A percentile compares a stretch with the other conserved stretches of the same genome.
Conservation (phyloP, 2,888 invertebrate genomes). For the Melangyna quadrimaculata region DNA sequence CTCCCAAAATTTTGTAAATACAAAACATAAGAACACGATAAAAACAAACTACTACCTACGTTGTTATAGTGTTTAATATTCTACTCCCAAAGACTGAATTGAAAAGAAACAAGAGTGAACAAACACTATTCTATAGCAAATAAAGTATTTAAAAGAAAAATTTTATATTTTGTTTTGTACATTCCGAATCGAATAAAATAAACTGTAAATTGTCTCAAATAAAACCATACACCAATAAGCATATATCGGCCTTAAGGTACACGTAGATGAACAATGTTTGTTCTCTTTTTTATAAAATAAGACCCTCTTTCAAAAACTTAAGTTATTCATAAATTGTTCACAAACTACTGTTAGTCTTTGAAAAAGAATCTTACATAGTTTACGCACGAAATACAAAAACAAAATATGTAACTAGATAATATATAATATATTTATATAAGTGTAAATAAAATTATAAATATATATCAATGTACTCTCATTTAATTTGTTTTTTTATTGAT, state of each 20-base stretch:
- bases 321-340: neutral
- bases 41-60: neutral
- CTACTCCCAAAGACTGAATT: conserved; percentile 67
- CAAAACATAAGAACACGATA: neutral
- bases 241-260: neutral
- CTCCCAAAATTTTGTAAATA: conserved; percentile 47
- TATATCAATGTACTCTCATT: neutral
- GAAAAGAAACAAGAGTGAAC: conserved; percentile 37
- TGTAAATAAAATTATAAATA: neutral
- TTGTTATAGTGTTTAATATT: conserved; percentile 43
- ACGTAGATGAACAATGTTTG: neutral
- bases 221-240: neutral
- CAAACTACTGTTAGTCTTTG: neutral
- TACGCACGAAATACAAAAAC: neutral
- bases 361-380: neutral
- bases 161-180: conserved; percentile 16
- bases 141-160: conserved; percentile 20
- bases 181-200: neutral
- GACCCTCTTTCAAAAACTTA: neutral
- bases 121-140: conserved; percentile 11
- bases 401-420: neutral
- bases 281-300: neutral
- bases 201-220: conserved; percentile 21
- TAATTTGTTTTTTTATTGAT: neutral
- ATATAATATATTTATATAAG: neutral